Evolutionary conservation across 2,888 invertebrate genomes (phyloP).

Genomic region (Folsomia manolachei): DNA sequence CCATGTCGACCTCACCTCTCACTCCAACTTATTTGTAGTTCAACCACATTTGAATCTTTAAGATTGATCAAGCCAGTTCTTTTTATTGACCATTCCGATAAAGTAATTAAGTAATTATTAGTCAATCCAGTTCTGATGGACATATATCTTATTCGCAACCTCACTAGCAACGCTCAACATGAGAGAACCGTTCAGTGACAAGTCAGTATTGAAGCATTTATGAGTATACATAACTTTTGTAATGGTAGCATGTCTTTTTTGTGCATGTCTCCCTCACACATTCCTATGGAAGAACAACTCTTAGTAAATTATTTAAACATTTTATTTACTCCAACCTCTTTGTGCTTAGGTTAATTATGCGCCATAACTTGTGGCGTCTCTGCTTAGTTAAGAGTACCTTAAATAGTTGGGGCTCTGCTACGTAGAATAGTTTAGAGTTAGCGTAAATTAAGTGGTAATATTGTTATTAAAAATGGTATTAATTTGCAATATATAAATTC

Average conservation of each 20-base stretch:
- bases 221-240: background rate
- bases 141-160: background rate
- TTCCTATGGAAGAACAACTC: too few relatives aligned
- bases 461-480: background rate
- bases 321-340: too few relatives aligned
- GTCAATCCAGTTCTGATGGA: constrained; percentile 8
- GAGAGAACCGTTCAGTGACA: constrained; percentile 43
- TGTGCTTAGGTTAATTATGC: too few relatives aligned
- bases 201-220: constrained; percentile 52
- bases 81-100: background rate
- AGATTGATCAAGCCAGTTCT: background rate
- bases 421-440: too few relatives aligned
- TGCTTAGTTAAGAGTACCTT: too few relatives aligned
- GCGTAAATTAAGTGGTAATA: too few relatives aligned
- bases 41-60: background rate
- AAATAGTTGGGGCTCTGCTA: too few relatives aligned
- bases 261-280: too few relatives aligned
- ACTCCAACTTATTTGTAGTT: too few relatives aligned
- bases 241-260: background rate
- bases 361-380: too few relatives aligned
- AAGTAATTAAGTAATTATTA: background rate
- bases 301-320: too few relatives aligned
- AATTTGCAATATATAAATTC: background rate
- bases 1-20: background rate
- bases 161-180: constrained; percentile 18